Evolutionary conservation across 1,140 invertebrate genomes (phyloP).

Genomic region (Sminthurides bifidus): DNA sequence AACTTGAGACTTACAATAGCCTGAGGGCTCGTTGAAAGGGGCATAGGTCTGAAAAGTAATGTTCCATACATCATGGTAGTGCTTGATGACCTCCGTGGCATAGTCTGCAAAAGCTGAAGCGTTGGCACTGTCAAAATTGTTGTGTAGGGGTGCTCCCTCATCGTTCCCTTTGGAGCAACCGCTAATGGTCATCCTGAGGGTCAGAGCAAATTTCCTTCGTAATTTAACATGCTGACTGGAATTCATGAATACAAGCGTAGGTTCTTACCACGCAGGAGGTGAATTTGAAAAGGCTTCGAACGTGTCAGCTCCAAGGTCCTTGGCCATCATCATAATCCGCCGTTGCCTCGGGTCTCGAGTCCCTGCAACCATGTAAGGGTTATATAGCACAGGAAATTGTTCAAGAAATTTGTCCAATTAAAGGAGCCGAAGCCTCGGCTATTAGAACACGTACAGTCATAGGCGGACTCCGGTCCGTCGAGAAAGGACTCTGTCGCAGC

Average conservation of each 20-base stretch:
- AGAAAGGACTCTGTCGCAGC: constrained; percentile 19
- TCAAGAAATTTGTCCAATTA: neutral
- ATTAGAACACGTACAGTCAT: constrained; percentile 22
- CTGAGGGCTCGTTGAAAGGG: constrained; percentile 28
- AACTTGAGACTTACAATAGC: too few relatives aligned
- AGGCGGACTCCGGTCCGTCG: constrained; percentile 13
- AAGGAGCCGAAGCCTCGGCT: neutral
- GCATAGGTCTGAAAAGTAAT: constrained; percentile 20
- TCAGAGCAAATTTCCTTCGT: neutral
- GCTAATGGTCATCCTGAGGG: constrained; percentile 20
- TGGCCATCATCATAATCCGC: constrained; percentile 12
- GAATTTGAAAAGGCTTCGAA: constrained; percentile 29
- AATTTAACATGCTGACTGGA: neutral
- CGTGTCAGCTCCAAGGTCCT: constrained; percentile 15
- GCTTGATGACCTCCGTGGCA: constrained; percentile 21
- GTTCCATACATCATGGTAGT: constrained; percentile 15
- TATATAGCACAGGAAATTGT: neutral
- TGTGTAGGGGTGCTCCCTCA: constrained; percentile 18
- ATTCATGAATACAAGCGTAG: neutral
- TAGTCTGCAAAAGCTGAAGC: constrained; percentile 24
- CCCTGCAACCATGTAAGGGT: constrained; percentile 8
- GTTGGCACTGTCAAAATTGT: constrained; percentile 18
- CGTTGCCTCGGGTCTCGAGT: constrained; percentile 15
- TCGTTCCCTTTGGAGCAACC: constrained; percentile 27
- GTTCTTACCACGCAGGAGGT: constrained; percentile 23